These are phyloP conservation scores for Drosophila quadrilineata DNA, from an alignment of 1,140 invertebrate species.

Conservation along the genomic window DNA sequence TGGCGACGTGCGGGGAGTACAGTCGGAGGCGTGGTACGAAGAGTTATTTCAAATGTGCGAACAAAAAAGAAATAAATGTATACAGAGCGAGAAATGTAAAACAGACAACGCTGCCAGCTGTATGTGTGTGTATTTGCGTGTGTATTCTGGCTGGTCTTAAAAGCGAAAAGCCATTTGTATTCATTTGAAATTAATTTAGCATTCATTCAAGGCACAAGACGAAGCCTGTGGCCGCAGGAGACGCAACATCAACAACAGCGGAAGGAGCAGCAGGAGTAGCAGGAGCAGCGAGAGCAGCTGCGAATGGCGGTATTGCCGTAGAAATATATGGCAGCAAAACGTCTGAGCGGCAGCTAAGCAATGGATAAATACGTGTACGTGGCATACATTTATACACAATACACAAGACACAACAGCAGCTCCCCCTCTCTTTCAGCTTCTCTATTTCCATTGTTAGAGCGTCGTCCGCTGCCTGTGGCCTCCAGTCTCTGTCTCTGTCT, in stretches of 20 bases:
- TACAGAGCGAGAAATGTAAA: conserved; percentile 69
- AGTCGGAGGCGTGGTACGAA: conserved; percentile 20
- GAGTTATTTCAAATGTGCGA: conserved; percentile 66
- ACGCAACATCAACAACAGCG: conserved; percentile 43
- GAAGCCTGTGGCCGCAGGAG: conserved; percentile 28
- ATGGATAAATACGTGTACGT: conserved; percentile 80
- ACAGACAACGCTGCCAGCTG: conserved; percentile 43
- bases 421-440: too few species aligned
- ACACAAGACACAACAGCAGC: conserved; percentile 3
- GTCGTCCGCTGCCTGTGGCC: too few species aligned
- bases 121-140: conserved; percentile 1
- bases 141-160: conserved; percentile 60
- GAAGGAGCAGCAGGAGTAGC: conserved; percentile 24
- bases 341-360: conserved; percentile 64
- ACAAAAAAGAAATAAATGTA: too few species aligned
- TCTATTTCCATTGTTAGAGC: too few species aligned
- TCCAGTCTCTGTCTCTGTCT: too few species aligned
- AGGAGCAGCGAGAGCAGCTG: conserved; percentile 9
- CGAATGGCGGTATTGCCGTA: conserved; percentile 13
- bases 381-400: conserved; percentile 67
- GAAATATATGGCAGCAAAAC: conserved; percentile 63
- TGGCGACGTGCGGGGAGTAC: too few species aligned
- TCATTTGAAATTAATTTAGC: conserved; percentile 80
- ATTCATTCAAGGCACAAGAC: conserved; percentile 71
- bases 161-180: conserved; percentile 80